Conservation (phyloP, 2,113 vertebrate species). For the Harpagus bidentatus region DNA sequence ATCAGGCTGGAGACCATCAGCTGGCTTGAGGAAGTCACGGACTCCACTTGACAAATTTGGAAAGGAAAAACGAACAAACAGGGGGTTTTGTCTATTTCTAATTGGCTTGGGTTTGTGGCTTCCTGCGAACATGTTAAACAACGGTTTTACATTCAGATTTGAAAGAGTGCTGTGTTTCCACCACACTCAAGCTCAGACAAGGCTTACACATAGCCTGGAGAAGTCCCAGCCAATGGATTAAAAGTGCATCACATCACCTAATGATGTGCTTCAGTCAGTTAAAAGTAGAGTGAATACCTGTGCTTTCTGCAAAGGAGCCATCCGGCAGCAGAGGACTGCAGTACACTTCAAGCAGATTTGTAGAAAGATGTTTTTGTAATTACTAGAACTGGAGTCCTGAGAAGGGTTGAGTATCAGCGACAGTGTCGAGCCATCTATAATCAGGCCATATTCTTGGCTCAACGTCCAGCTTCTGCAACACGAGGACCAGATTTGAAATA, state of each 20-base stretch:
- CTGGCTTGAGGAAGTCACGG: background rate
- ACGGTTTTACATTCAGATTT: background rate
- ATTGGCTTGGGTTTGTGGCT: background rate
- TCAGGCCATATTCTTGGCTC: constrained; percentile 89
- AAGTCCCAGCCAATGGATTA: background rate
- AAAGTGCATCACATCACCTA: background rate
- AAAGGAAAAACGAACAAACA: background rate
- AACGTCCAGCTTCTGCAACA: constrained; percentile 82
- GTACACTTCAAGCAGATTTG: constrained; percentile 95
- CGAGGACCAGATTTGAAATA: background rate
- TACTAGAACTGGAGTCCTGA: constrained; percentile 78
- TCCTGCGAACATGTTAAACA: background rate
- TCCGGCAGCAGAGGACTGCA: constrained; percentile 93
- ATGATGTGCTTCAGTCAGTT: accelerated
- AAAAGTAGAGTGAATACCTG: constrained; percentile 77
- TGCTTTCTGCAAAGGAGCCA: constrained; percentile 97
- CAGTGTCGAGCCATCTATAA: constrained; percentile 91
- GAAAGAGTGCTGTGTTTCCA: background rate
- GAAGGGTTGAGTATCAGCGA: constrained; percentile 88
- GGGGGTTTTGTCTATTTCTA: background rate
- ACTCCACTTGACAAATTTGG: background rate
- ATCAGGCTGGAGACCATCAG: background rate
- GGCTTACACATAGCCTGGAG: background rate
- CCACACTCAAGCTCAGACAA: background rate
- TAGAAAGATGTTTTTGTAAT: constrained; percentile 92